These are phyloP conservation scores for Tapirus indicus DNA, from an alignment of 2,797 vertebrate genomes.

Conservation along the genomic window DNA sequence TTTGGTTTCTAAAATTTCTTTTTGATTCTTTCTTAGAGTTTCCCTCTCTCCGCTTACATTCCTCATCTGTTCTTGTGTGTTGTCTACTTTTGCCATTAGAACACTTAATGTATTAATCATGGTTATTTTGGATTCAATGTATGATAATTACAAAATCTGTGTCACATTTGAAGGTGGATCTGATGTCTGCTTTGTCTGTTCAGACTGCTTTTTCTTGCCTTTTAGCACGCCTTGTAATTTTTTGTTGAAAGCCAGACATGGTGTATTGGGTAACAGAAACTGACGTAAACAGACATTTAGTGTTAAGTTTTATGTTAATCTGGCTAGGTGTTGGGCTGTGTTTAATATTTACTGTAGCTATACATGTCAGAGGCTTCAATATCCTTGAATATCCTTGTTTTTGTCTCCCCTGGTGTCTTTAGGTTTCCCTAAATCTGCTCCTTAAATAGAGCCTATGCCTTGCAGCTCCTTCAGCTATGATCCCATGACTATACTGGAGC, in stretches of 20 bases:
- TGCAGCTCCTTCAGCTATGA: not conserved
- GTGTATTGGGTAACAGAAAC: not conserved
- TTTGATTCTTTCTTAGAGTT: not conserved
- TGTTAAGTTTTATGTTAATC: not conserved
- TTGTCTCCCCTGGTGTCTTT: not conserved
- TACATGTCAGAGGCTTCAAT: not conserved
- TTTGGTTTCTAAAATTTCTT: not conserved
- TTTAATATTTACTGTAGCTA: not conserved
- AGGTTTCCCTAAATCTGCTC: not conserved
- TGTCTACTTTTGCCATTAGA: not conserved
- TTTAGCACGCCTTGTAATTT: not conserved
- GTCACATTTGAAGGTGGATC: not conserved
- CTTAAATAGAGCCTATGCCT: not conserved
- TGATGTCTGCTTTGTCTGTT: not conserved
- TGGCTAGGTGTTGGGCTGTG: not conserved
- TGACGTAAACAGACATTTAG: not conserved
- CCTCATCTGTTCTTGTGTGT: not conserved
- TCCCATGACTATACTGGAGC: not conserved
- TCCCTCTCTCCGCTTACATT: not conserved
- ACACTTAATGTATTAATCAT: not conserved
- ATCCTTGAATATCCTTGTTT: not conserved
- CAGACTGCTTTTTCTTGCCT: not conserved
- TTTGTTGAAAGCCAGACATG: not conserved
- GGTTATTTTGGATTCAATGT: not conserved
- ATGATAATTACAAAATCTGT: not conserved